Evolutionary conservation across 2,113 vertebrate species (phyloP).

Genomic region (Trematomus loennbergii): DNA sequence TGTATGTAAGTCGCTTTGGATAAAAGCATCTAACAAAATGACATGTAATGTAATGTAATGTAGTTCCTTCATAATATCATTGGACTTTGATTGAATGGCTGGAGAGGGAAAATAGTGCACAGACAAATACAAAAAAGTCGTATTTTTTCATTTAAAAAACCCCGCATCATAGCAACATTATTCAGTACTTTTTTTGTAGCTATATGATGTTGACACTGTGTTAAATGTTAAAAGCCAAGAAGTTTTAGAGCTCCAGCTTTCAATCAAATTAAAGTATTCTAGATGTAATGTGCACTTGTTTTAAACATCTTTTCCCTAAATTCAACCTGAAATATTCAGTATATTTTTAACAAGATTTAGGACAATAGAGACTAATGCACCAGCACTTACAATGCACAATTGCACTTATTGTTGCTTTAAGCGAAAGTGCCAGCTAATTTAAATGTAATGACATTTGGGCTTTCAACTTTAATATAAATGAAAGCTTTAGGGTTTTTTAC

Average conservation of each 20-base stretch:
- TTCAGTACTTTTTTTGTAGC: not conserved
- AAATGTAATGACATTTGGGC: not conserved
- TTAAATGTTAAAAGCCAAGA: too few species aligned
- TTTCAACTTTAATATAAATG: not conserved
- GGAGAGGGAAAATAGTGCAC: not conserved
- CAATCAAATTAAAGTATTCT: not conserved
- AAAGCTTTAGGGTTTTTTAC: not conserved
- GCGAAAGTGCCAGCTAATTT: too few species aligned
- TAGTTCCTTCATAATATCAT: not conserved
- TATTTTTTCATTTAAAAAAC: not conserved
- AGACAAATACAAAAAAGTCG: not conserved
- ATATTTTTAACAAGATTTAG: not conserved
- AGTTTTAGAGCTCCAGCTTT: not conserved
- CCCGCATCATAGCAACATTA: not conserved
- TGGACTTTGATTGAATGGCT: not conserved
- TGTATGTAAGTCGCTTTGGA: too few species aligned
- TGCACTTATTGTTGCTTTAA: too few species aligned
- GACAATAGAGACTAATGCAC: too few species aligned
- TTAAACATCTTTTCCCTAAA: not conserved
- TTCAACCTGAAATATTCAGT: not conserved
- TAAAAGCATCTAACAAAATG: too few species aligned
- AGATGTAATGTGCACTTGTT: not conserved
- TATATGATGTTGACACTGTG: too few species aligned
- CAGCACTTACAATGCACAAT: too few species aligned
- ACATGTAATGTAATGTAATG: too few species aligned